phyloP scores from a whole-genome alignment of 2,888 invertebrate species.

The Lepeophtheirus nordmannii region DNA sequence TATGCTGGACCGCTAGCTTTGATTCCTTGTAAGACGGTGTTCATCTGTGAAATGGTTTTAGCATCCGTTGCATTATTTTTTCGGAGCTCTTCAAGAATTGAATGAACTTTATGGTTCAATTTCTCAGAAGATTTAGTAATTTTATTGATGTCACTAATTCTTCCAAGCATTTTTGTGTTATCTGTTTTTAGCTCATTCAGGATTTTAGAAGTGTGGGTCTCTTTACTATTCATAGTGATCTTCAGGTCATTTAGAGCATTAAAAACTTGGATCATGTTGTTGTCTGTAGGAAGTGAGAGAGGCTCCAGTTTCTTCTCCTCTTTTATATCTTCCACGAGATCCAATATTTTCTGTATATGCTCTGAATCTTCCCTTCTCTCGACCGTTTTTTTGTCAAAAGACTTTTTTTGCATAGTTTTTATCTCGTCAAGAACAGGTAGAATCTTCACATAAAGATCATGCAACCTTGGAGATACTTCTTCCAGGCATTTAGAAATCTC shows the following conservation, averaged over 20 bases:
- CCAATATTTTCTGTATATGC: neutral
- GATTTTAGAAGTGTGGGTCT: neutral
- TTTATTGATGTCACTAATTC: neutral
- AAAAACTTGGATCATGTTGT: neutral
- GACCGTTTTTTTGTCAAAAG: neutral
- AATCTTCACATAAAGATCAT: conserved; percentile 17
- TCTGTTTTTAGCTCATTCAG: conserved; percentile 1
- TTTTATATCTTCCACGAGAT: conserved; percentile 6
- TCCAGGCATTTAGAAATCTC: neutral
- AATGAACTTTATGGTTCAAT: neutral
- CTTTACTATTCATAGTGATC: conserved; percentile 6
- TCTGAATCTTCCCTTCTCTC: conserved; percentile 6
- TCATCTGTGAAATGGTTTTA: conserved; percentile 12
- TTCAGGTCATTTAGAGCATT: conserved; percentile 12
- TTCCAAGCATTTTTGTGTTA: neutral
- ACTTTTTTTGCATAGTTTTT: neutral
- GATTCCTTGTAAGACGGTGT: conserved; percentile 16
- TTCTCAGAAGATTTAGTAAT: neutral
- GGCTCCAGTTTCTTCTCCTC: neutral
- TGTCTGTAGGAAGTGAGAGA: neutral
- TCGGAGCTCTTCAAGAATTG: neutral
- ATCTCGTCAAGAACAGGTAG: conserved; percentile 6
- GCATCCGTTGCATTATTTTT: conserved; percentile 2
- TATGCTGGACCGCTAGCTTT: conserved; percentile 10
- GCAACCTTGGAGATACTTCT: conserved; percentile 2